Base-by-base conservation (phyloP, 2,113 vertebrate genomes). In the Callopanchax toddi region DNA sequence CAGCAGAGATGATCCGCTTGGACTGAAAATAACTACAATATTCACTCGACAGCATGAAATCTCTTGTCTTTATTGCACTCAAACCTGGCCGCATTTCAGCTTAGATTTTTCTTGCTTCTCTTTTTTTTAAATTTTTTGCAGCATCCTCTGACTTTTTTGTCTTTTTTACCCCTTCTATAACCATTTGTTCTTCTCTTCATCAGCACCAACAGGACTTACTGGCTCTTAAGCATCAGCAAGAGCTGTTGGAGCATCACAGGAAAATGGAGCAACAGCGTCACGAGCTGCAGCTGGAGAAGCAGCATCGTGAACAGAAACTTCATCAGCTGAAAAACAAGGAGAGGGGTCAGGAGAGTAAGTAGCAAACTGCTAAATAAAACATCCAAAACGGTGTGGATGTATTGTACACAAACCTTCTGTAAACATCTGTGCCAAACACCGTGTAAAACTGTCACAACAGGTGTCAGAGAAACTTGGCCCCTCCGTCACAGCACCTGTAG, bases 191-290 rank as follows among this genome's bases (percentile, higher is more conserved):
- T 63, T 68, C 43, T 74, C n/a, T 66, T 21, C 48, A 25, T 65
- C 91, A 99, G 97, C 96, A 99, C 61, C 97, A 99, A 79, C 96
- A 99, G 89, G 97, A 99, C 74, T 89, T 99, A 74, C 86, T 99
- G 89, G 96, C 96, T 8, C 87, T 99, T 92, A 97, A 98, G 69
- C 97, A 99, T 79, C 97, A 99, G 83, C 97, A 99, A 90, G 97
- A 99, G 88, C 91, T 99, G 29, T 39, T 98, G 86, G 97, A 98
- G 76, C 96, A 99, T 79, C 97, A 99, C 92, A 93, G 96, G 73
- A 98, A 99, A 87, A 57, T 99, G 83, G 97, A 99, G 90, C 87
- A 94, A 50, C 96, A 98, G 74, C 93, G 95, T 2, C 96, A 95
- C 11, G 96, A 99, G 79, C 96, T 97, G 89, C 96, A 96, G 81